Percentiles rank a stretch among this genome's conserved stretches.
phyloP scores from a whole-genome alignment of 2,797 vertebrate species.

The Antrozous pallidus region DNA sequence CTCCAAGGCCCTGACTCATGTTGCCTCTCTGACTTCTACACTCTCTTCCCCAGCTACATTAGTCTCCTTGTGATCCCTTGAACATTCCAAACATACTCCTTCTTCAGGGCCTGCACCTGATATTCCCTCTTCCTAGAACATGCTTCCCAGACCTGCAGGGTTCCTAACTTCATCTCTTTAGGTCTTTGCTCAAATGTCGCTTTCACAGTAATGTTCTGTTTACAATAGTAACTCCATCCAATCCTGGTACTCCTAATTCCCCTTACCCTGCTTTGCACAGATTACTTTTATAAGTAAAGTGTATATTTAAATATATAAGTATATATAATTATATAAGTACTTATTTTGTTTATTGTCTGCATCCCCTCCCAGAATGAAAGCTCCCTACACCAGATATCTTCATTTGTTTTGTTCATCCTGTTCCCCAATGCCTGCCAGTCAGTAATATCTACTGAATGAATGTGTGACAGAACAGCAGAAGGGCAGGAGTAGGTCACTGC shows the following conservation, averaged over 20 bases:
- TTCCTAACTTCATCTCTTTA: not conserved
- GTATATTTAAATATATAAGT: not conserved
- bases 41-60: not conserved
- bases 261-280: not conserved
- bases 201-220: not conserved
- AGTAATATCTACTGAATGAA: not conserved
- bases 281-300: not conserved
- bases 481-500: not conserved
- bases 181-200: not conserved
- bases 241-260: not conserved
- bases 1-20: not conserved
- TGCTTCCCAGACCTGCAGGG: not conserved
- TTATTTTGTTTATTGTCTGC: not conserved
- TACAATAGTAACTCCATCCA: not conserved
- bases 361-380: not conserved
- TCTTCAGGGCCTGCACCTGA: not conserved
- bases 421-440: not conserved
- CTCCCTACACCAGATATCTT: not conserved
- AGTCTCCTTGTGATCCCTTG: not conserved
- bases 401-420: not conserved
- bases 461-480: not conserved
- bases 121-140: not conserved
- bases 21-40: fast-evolving
- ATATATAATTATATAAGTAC: not conserved
- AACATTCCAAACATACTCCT: not conserved